phyloP scores from a whole-genome alignment of 37 sponge, comb jelly and placozoan genomes.

The Mnemiopsis leidyi region DNA sequence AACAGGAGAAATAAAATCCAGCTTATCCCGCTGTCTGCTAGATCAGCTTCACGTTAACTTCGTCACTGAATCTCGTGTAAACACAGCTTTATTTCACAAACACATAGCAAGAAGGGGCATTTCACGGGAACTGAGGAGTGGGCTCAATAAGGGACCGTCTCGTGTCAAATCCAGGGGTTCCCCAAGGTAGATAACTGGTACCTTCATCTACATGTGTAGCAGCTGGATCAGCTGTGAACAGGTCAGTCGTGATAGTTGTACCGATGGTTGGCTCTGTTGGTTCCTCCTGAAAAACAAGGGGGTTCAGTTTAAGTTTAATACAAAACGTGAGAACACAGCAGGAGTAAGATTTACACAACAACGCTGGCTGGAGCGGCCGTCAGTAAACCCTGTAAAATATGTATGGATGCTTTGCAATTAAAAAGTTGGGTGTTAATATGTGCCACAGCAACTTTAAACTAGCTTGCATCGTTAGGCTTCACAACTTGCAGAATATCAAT shows the following conservation, averaged over 20 bases:
- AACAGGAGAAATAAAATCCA: background rate
- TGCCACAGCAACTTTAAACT: background rate
- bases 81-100: background rate
- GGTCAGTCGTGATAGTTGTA: conserved; percentile 7
- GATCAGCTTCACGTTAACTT: background rate
- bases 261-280: conserved; percentile 47
- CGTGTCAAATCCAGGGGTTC: conserved; percentile 32
- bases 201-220: background rate
- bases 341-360: too few relatives aligned
- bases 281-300: conserved; percentile 6
- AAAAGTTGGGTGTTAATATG: background rate
- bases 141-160: conserved; percentile 28
- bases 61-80: background rate
- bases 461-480: background rate
- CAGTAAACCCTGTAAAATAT: background rate
- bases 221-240: conserved; percentile 47
- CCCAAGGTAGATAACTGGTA: conserved; percentile 42
- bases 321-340: too few relatives aligned
- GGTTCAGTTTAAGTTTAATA: too few relatives aligned
- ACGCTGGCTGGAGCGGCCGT: background rate
- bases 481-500: background rate
- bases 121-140: conserved; percentile 46
- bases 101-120: too few relatives aligned
- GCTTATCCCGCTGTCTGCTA: background rate
- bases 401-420: background rate